phyloP scores from a whole-genome alignment of 2,888 invertebrate genomes.

The Gisinianus flammeolus region DNA sequence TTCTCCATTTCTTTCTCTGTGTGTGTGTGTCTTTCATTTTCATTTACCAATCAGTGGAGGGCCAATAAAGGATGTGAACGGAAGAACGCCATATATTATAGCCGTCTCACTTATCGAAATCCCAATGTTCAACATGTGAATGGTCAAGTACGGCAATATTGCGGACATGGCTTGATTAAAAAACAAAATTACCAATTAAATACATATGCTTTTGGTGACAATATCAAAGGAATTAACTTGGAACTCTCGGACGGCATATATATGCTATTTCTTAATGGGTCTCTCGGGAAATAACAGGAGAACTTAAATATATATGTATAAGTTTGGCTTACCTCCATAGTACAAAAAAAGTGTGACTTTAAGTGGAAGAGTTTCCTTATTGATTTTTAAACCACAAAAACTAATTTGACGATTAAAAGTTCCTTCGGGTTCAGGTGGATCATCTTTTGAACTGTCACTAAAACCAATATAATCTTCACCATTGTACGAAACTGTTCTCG shows the following conservation, averaged over 20 bases:
- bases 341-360: constrained; percentile 82
- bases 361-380: constrained; percentile 78
- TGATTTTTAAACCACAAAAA: constrained; percentile 63
- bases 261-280: no score
- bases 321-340: constrained; percentile 72
- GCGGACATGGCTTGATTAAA: constrained; percentile 74
- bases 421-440: constrained; percentile 31
- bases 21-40: no score
- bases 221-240: no score
- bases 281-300: no score
- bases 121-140: constrained; percentile 90
- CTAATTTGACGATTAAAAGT: constrained; percentile 11
- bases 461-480: constrained; percentile 12
- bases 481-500: constrained; percentile 1
- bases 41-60: constrained; percentile 81
- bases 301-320: background rate
- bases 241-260: no score
- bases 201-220: no score
- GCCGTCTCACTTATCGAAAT: constrained; percentile 85
- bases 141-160: constrained; percentile 82
- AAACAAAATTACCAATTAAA: background rate
- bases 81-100: constrained; percentile 82
- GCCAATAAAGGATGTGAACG: constrained; percentile 83
- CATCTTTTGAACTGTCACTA: constrained; percentile 26
- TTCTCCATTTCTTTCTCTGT: background rate